A percentile compares a stretch with the other conserved stretches of the same genome.
Conservation (phyloP, 2,888 invertebrate species). For the Quadriops clusia region DNA sequence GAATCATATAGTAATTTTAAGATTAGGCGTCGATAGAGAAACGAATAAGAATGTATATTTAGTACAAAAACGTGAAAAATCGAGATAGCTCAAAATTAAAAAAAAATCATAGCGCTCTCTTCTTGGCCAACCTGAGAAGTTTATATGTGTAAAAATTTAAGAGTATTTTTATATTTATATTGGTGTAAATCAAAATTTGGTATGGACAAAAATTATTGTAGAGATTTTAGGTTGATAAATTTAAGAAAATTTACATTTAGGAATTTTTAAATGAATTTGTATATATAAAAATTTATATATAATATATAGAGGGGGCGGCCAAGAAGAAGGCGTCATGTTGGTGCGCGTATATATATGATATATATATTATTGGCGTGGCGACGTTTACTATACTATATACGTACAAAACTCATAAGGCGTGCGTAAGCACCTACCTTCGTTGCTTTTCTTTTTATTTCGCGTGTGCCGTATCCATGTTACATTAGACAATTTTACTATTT, state of each 20-base stretch:
- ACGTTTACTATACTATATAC: constrained; percentile 38
- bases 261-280: constrained; percentile 57
- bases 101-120: constrained; percentile 26
- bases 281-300: constrained; percentile 53
- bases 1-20: constrained; percentile 32
- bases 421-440: constrained; percentile 33
- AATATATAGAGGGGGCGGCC: constrained; percentile 44
- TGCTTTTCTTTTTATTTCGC: constrained; percentile 35
- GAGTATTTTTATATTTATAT: constrained; percentile 42
- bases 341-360: constrained; percentile 33
- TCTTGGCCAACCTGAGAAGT: constrained; percentile 25
- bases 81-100: constrained; percentile 41
- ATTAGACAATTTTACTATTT: constrained; percentile 42
- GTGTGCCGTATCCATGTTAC: constrained; percentile 41
- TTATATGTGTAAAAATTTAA: constrained; percentile 41
- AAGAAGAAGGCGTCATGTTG: constrained; percentile 32
- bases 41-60: constrained; percentile 39
- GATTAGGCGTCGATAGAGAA: constrained; percentile 40
- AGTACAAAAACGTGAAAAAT: constrained; percentile 31
- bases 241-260: constrained; percentile 53
- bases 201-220: constrained; percentile 39
- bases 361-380: constrained; percentile 36
- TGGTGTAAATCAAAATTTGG: constrained; percentile 42
- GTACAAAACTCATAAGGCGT: constrained; percentile 39
- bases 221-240: constrained; percentile 38